phyloP scores from a whole-genome alignment of 2,888 invertebrate genomes.

The Phyto melanocephala region DNA sequence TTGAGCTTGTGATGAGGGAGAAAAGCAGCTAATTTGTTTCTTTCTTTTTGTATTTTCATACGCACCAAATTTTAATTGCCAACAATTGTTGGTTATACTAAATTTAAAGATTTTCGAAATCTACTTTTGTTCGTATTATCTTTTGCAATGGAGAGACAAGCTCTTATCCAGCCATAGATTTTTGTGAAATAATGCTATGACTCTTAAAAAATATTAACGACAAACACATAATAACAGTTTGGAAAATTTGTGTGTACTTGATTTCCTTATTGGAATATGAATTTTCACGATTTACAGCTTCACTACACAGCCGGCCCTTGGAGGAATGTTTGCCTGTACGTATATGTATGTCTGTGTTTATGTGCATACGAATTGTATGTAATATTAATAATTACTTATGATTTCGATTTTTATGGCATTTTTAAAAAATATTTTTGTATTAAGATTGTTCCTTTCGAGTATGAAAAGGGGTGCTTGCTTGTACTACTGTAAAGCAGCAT shows the following conservation, averaged over 20 bases:
- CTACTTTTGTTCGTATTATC: conserved; percentile 8
- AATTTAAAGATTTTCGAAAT: conserved; percentile 8
- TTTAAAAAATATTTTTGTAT: conserved; percentile 8
- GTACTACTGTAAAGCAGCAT: neutral
- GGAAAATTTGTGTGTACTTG: neutral
- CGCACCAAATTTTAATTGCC: conserved; percentile 68
- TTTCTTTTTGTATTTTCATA: conserved; percentile 43
- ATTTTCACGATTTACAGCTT: conserved; percentile 39
- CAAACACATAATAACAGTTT: conserved; percentile 35
- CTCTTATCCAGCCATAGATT: neutral
- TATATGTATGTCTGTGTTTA: no score
- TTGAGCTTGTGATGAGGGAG: neutral
- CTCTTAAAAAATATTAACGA: conserved; percentile 17
- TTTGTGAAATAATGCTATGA: neutral
- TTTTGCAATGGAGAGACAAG: conserved; percentile 4
- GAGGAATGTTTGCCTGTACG: neutral
- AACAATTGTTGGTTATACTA: conserved; percentile 62
- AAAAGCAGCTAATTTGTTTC: conserved; percentile 40
- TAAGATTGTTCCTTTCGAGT: neutral
- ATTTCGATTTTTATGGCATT: conserved; percentile 52
- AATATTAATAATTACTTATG: conserved; percentile 57
- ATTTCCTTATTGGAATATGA: conserved; percentile 25
- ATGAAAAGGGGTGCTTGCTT: conserved; percentile 16
- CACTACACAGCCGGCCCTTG: conserved; percentile 52
- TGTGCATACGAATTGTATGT: no score